Base-by-base conservation (phyloP, 2,797 vertebrate species). In the Karalla daura region DNA sequence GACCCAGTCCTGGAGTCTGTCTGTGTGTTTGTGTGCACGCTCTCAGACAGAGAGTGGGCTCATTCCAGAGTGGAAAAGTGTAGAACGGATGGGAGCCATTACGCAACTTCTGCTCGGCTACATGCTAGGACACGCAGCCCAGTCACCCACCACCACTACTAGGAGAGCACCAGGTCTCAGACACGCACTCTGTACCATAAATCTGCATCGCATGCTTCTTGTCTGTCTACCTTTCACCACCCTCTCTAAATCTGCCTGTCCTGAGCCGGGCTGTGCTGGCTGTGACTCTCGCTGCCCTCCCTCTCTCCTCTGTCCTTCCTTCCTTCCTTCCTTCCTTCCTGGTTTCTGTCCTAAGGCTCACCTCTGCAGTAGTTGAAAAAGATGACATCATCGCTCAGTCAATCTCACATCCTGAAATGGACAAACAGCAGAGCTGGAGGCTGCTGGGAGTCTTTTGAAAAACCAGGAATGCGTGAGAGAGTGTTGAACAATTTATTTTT, bases 51-150 rank as follows among this genome's bases (percentile, higher is more conserved):
- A 52, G 25, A 72, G 71, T 82, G 86, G 88, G 84, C 88, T 88
- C 87, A 89, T 90, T 91, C 86, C 81, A 63, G 80, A 87, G 85
- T 77, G 74, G 81, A 90, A 83, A 89, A 91, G 66, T 85, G 84
- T 77, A 63, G 76, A 88, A 86, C 63, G 66, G 78, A 88, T 85
- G 84, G 77, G 67, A 84, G 67, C 70, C 67, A 84, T 91, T 91
- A 93, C 86, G 89, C 84, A 92, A 90, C 84, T 65, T 24, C 64
- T 70, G 72, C 76, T 79, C 64, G 14, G 40, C 50, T 54, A 77
- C 91, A 89, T 74, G 91, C 86, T 76, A 60, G 76, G 88, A 91
- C 91, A 88, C 79, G 91, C 64, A 83, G 79, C 78, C 56, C 73
- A 63, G 75, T 80, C 74, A 63, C 60, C 73, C 80, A 63, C 69